Evolutionary conservation across 35 echinoderm and acorn worm species (phyloP).

Genomic region (Acanthaster planci): DNA sequence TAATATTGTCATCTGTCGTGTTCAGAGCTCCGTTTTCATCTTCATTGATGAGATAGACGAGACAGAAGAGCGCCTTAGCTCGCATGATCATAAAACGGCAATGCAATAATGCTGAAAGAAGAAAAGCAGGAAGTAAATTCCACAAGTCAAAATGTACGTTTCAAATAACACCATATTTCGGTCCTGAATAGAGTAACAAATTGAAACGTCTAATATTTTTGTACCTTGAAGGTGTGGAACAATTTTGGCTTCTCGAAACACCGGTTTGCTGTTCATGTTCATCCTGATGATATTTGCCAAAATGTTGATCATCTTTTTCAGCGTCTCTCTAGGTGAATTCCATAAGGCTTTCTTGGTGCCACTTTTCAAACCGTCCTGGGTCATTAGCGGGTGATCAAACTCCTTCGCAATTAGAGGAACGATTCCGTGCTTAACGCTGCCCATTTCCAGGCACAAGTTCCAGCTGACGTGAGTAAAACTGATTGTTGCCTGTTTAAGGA

Average conservation of each 20-base stretch:
- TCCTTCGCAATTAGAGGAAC: background rate
- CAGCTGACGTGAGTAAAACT: constrained; percentile 2
- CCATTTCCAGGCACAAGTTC: background rate
- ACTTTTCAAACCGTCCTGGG: background rate
- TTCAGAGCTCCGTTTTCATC: constrained; percentile 67
- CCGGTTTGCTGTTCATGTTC: background rate
- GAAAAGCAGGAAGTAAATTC: background rate
- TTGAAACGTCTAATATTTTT: background rate
- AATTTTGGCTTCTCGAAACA: background rate
- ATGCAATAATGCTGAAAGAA: background rate
- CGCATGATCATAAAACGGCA: constrained; percentile 50
- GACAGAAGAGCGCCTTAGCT: constrained; percentile 47
- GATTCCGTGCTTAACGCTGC: background rate
- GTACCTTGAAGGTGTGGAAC: background rate
- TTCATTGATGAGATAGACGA: constrained; percentile 75
- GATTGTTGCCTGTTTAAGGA: background rate
- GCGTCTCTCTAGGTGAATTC: background rate
- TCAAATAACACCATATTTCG: too few relatives aligned
- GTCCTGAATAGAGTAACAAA: too few relatives aligned
- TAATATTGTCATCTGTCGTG: constrained; percentile 48
- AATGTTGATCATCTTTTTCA: constrained; percentile 11
- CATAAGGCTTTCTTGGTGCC: background rate
- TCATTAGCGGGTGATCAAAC: constrained; percentile 3
- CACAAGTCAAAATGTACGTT: too few relatives aligned
- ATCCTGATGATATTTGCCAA: background rate